Evolutionary conservation across 2,113 vertebrate genomes (phyloP), one percentile per base, ranked within the genome.

Genomic region (Corythornis cristatus): DNA sequence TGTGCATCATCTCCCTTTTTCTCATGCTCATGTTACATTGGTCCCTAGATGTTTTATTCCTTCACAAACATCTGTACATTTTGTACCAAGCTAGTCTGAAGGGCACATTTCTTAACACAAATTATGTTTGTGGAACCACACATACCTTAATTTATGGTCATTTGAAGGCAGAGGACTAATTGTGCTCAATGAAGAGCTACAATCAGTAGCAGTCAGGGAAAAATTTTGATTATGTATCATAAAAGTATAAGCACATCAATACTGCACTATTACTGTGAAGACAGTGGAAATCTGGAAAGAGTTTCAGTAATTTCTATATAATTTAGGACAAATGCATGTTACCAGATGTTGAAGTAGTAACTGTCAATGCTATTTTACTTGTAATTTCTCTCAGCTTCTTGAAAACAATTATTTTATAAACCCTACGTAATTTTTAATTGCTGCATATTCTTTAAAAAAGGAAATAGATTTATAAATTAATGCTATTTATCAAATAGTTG

Each of bases 71-170:
- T 12, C 43, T 42, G 15, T 57, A 21, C 11, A 7, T 87, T 76
- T 85, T 72, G 42, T 80, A 60, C 46, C 35, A 50, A 33, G 14
- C 13, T 76, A 3, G 2, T 62, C 46, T 42, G 35, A 50, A 72
- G 8, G 31, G 42, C 1, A 1, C 9, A 8, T 85, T 87, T 90
- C 58, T 57, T 65, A 61, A 53, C 12, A 21, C 18, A 54, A 28
- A 37, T 31, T 5, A 7, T 65, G 20, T 56, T 33, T 60, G 12
- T 86, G 29, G 73, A 90, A 56, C 28, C 56, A 62, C 37, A 16
- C 0, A 0, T 40, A 28, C 76, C 37, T 83, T 88, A 33, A 3
- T 6, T 58, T 33, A 1, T 2, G 35, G 8, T 40, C 29, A 1
- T 14, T 80, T 50, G 35, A 71, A 88, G 31, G 54, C 56, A 16